These are phyloP conservation scores for Euglossa dilemma DNA, from an alignment of 1,140 invertebrate species.

Conservation along the genomic window DNA sequence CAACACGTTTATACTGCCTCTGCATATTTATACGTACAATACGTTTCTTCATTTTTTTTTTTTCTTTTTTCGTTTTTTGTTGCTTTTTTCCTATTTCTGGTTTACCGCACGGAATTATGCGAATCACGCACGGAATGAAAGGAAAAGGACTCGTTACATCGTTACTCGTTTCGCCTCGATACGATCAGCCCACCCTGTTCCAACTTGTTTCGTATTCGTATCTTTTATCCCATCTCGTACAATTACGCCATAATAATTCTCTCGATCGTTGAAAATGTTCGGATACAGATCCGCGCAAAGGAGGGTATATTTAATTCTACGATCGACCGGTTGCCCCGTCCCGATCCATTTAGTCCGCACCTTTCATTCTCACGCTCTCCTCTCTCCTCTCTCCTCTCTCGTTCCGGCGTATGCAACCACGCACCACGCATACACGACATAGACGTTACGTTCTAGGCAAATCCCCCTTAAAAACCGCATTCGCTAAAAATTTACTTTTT, in stretches of 20 bases:
- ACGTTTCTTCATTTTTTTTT: background rate
- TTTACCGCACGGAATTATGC: conserved; percentile 19
- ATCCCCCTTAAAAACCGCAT: too few species aligned
- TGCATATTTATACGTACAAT: conserved; percentile 20
- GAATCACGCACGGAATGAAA: conserved; percentile 6
- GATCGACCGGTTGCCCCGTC: background rate
- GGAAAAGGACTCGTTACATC: conserved; percentile 61
- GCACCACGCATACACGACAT: background rate
- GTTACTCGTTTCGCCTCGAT: conserved; percentile 51
- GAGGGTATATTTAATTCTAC: background rate
- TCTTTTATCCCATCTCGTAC: conserved; percentile 6
- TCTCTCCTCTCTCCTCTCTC: background rate
- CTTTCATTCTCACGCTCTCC: background rate
- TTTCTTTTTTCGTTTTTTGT: conserved; percentile 26
- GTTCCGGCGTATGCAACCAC: background rate
- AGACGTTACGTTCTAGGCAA: too few species aligned
- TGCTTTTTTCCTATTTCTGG: background rate
- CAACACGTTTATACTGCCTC: conserved; percentile 36
- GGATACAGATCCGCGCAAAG: background rate
- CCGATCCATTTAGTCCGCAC: too few species aligned
- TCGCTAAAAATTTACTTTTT: background rate
- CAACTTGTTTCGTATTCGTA: background rate
- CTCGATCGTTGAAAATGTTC: conserved; percentile 40
- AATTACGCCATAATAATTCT: conserved; percentile 53
- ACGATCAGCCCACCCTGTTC: conserved; percentile 14